Evolutionary conservation across 2,888 invertebrate species (phyloP), one percentile per base, ranked within the genome.

Genomic region (Plagiodera versicolora): DNA sequence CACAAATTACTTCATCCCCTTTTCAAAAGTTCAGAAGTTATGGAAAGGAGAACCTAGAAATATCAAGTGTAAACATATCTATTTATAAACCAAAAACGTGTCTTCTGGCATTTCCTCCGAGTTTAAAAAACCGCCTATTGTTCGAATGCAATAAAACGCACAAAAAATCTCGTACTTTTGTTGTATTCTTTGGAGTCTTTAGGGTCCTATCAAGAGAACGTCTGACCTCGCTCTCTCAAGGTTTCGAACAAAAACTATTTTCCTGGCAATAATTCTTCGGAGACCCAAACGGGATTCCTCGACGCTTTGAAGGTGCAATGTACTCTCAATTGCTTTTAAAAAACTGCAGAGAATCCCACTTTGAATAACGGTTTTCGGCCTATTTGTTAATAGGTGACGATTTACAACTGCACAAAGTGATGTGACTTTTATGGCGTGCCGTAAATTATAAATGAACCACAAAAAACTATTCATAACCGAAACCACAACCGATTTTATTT

Each of bases 321-420:
- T 70, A 77, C 76, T 76, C 70, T 74, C 71, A 75, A 77, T 75
- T 74, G 69, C 73, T 67, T 20, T 65, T 58, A 69, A 72, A 73
- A 70, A 71, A 72, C 63, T 49, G 56, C 57, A 44, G 53, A 61
- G 35, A 55, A 46, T 58, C 58, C 57, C 46, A 51, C 72, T 68
- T 65, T 54, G 75, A 77, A 74, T 77, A 77, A 76, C 76, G 70
- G 75, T 75, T 72, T 73, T 67, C 71, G 74, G 72, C 75, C 76
- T 74, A 77, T 75, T 76, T 74, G 74, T 71, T 75, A 74, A 74
- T 74, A 74, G 75, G 73, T 71, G 70, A 70, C 73, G 72, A 77
- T 77, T 77, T 77, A 77, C 72, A 63, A 69, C 68, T 67, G 35
- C 52, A 49, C 61, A 58, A 56, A 57, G 54, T 59, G 58, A 57